Base-by-base conservation (phyloP, 30 jellyfish, hydroid and myxozoan genomes). In the Cassiopea xamachana region DNA sequence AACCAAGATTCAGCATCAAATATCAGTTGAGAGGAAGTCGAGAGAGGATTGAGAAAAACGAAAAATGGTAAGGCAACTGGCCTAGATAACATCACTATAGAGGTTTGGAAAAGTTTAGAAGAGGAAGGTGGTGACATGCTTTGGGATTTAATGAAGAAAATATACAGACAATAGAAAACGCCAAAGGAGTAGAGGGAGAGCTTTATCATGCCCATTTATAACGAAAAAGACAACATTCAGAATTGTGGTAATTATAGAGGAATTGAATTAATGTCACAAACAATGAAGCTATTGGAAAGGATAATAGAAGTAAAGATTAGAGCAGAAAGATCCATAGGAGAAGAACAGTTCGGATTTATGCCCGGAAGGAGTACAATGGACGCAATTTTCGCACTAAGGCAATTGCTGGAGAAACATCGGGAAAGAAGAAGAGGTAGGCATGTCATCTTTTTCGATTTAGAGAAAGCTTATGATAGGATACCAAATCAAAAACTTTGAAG, bases 401-500 rank as follows among this genome's bases (percentile, higher is more conserved):
- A 15, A 48, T 10, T 60, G 4, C 7, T 2, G 83, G 90, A 62
- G 48, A 81, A 60, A 48, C 68, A 55, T 61, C 43, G 58, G 60
- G 90, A 81, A 45, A 67, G 2, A 15, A 17, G 39, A 19, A 79
- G 10, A 68, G 81, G 64, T 4, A 43, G 58, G 62, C 81, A 81
- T 45, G 9, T 14, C 5, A 61, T 62, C 60, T 81, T 81, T 62
- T 18, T 81, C 7, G 90, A 51, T 83, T 83, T 81, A 45, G 90
- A 81, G 90, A 81, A 62, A 19, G 90, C 90, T 46, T 81, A 82
- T 82, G 91, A 82, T 46, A 61, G 91, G 73, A 86, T 82, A 6
- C 82, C 81, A 14, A 3, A 10, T 55, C 64, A 55, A 10, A 55
- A 55, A 55, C 10, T 55, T 55, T 55, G 64, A 10, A 55, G 64